Evolutionary conservation across 1,140 invertebrate genomes (phyloP), one percentile per base, ranked within the genome.

Genomic region (Acyrthosiphon pisum): DNA sequence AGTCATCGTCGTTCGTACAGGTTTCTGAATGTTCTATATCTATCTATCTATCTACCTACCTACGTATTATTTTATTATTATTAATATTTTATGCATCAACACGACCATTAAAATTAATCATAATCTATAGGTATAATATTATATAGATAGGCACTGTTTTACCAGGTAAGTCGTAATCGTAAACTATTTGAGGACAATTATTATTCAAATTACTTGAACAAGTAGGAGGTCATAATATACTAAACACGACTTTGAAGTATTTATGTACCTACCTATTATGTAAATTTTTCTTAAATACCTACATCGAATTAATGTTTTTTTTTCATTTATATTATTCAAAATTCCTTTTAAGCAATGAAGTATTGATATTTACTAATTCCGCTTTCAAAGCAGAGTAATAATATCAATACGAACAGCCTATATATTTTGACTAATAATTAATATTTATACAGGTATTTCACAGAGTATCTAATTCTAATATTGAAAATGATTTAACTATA

Each of bases 171-270:
- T 37, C 37, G 81, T 60, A 50, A 50, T 50, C 48, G 48, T 35
- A 44, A 84, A 44, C 22, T 84, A 84, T 84, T 84, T 84, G 83
- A 84, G 14, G 6, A 84, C 41, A 84, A 84, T 84, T 84, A 84
- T 84, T 84, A 44, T 83, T 41, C 35, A 41, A 83, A 84, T 81
- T 9, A 81, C 20, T 81, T 37, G 35, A n/a, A 18, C 2, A 37
- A 23, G 8, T 37, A 81, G 35, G 35, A 81, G n/a, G 35, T 81
- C 22, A 6, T 37, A 81, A 6, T 37, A 81, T 37, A 37, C 2
- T 81, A 37, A 81, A 81, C 4, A 68, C 14, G 30, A 18, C 4
- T 37, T 37, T 81, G 35, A 37, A 81, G 35, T 81, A 81, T 37
- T 37, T 81, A 23, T 37, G 22, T 8, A n/a, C 2, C 0, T 8